Conservation (phyloP, 1,140 invertebrate species). For the Periplaneta americana region DNA sequence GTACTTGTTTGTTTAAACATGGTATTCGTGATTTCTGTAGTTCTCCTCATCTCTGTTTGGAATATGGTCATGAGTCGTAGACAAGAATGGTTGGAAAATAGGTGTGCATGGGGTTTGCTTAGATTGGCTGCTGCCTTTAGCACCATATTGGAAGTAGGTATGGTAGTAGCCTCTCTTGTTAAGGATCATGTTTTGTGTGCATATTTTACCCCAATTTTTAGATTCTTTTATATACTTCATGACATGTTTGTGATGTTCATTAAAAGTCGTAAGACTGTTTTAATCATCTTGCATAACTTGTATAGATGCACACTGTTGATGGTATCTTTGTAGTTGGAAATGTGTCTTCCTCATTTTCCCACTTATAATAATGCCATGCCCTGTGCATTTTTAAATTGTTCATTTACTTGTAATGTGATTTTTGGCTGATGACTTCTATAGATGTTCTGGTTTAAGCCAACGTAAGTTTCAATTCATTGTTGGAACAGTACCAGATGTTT, state of each 20-base stretch:
- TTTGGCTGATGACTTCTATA: not conserved
- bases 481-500: not conserved
- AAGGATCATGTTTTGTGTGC: not conserved
- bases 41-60: not conserved
- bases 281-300: not conserved
- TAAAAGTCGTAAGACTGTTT: not conserved
- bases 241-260: not conserved
- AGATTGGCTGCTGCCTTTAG: not conserved
- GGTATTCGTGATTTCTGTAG: not conserved
- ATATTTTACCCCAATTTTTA: not conserved
- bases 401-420: not conserved
- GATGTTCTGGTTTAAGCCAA: not conserved
- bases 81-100: not conserved
- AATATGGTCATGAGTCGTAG: not conserved
- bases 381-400: not conserved
- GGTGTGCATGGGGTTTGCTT: not conserved
- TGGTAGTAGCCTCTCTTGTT: not conserved
- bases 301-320: not conserved
- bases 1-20: too few species aligned
- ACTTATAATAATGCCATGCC: not conserved
- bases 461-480: not conserved
- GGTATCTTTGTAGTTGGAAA: not conserved
- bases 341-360: not conserved
- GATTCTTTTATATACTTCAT: not conserved
- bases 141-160: not conserved